Base-by-base conservation (phyloP, 30 jellyfish, hydroid and myxozoan species). In the Hydra vulgaris region DNA sequence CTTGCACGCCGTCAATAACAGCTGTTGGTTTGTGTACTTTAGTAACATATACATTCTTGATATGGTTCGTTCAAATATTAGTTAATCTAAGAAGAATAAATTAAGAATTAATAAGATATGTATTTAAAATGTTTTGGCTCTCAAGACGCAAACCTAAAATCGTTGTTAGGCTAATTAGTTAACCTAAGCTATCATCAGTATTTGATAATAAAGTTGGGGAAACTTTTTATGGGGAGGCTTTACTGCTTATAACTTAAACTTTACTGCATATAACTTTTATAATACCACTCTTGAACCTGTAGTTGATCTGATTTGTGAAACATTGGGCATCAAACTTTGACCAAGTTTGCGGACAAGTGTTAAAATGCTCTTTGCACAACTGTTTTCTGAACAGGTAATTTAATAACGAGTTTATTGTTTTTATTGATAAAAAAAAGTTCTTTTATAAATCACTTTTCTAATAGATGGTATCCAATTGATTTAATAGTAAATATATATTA, bases 251-350 rank as follows among this genome's bases (percentile, higher is more conserved):
- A n/a, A n/a, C n/a, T n/a, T n/a, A n/a, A n/a, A n/a, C n/a, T n/a
- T n/a, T n/a, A n/a, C n/a, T n/a, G n/a, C n/a, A n/a, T n/a, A 87
- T 93, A 26, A 96, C 99, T 93, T 93, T 77, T 96, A 93, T 79
- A 79, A 95, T 80, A 79, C 73, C 87, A 87, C 95, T 70, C 88
- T 93, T 26, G 99, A 93, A 77, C 97, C 99, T 4, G 88, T 93
- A 56, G 95, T 87, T 18, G 95, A 93, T 67, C 94, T 93, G 25
- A 89, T 93, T 12, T 82, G 88, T 66, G 18, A 94, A 8, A 85
- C 95, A 12, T 84, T 93, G 53, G 85, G 96, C 54, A 84, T 93
- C 83, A 87, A 84, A 78, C 86, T 93, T 84, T 75, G 91, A 52
- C 96, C 95, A 25, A 91, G 95, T 18, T 93, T 96, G 0, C 86